Base-by-base conservation (phyloP, 2,113 vertebrate genomes). In the Tichodroma muraria region DNA sequence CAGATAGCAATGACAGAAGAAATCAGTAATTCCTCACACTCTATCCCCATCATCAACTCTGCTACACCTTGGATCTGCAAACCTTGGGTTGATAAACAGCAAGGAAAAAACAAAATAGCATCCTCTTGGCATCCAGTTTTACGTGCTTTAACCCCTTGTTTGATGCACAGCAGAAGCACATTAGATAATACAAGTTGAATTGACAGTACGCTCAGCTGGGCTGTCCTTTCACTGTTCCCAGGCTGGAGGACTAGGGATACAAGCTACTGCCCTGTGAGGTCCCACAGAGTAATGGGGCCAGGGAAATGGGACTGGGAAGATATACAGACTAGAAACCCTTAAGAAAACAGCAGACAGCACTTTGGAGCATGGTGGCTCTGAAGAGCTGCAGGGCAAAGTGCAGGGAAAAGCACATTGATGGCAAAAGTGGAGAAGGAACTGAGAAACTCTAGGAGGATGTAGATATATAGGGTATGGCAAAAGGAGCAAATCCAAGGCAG, bases 281-380 rank as follows among this genome's bases (percentile, higher is more conserved):
- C 18, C 13, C 45, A 53, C 1, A 4, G 37, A 40, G 21, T 5
- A 73, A 22, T 0, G 2, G 14, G 2, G 8, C 30, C 0, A 1
- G 20, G 6, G 2, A 19, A 53, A 28, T 31, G 12, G 13, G 3
- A 5, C 18, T 13, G 11, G 63, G 18, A 54, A 86, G 25, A 38
- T 6, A 44, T 1, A 25, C 1, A 9, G 47, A 13, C 8, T 47
- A 69, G 37, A 80, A 78, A 25, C 4, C 7, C 14, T 35, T 22
- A 69, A 73, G 24, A 40, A 84, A 80, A 53, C 2, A 84, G 13
- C 4, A 45, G n/a, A 6, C 20, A 85, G 54, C 40, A 21, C 30
- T 54, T 49, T 31, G 59, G 38, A 72, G 14, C 1, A 0, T 12
- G 12, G 40, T 24, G 13, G 15, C 44, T 78, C 79, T 78, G 30